Percentiles rank a stretch among this genome's conserved stretches.
phyloP scores from a whole-genome alignment of 2,888 invertebrate genomes.

The Tenthredo amoena region DNA sequence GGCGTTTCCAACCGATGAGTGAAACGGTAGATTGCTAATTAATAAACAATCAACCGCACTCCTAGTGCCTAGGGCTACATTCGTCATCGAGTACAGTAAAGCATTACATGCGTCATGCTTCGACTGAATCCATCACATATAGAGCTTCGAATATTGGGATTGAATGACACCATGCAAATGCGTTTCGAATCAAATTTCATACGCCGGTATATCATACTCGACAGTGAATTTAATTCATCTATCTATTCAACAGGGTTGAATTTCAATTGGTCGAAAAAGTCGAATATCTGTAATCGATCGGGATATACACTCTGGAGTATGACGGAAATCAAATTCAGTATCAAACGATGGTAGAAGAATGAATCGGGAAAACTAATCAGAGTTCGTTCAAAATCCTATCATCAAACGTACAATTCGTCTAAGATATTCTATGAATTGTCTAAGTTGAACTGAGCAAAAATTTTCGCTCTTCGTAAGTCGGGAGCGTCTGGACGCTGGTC shows the following conservation, averaged over 20 bases:
- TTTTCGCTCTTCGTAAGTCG: neutral
- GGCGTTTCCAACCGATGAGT: conserved; percentile 19
- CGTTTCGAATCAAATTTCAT: neutral
- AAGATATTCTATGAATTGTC: neutral
- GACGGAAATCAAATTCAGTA: neutral
- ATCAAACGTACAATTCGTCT: too few species aligned
- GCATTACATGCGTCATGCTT: conserved; percentile 17
- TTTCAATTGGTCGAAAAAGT: neutral
- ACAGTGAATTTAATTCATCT: neutral
- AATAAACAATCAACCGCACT: conserved; percentile 42
- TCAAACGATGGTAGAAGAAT: neutral
- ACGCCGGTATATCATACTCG: neutral
- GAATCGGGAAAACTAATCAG: neutral
- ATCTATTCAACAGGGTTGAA: neutral
- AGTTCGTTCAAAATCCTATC: neutral
- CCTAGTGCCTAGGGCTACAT: conserved; percentile 1
- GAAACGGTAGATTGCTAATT: conserved; percentile 43
- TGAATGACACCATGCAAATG: conserved; percentile 2
- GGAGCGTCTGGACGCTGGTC: neutral
- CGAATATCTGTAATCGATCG: neutral
- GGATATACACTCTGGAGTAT: neutral
- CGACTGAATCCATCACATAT: conserved; percentile 7
- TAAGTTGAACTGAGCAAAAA: neutral
- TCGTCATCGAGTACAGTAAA: conserved; percentile 6
- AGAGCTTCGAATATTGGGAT: neutral